Base-by-base conservation (phyloP, 2,888 invertebrate species). In the Linyphia triangularis region DNA sequence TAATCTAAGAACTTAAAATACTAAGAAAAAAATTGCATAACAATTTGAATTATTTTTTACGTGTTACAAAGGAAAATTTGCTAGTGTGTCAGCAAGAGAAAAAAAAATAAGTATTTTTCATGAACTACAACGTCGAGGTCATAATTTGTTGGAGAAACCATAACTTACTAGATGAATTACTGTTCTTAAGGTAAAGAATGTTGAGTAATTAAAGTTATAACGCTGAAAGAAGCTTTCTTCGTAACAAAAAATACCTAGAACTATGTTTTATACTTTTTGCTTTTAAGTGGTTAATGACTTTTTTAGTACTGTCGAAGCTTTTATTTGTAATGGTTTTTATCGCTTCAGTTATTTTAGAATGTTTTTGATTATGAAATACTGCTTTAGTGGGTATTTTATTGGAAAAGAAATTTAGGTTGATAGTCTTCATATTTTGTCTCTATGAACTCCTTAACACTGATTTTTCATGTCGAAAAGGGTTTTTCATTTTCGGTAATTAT, bases 191-290 rank as follows among this genome's bases (percentile, higher is more conserved):
- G 81, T 61, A 78, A 81, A 81, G 86, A 86, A 86, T 86, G 79
- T 73, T 86, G 79, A 86, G 72, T 86, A 86, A 86, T 86, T 79
- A 81, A 86, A 86, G 86, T 72, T 73, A 79, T 81, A 86, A 86
- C 67, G 40, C 75, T 33, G 59, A 24, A 67, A 67, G 84, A 85
- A 67, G 79, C 26, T 57, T 61, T 67, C 33, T 51, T 61, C 19
- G 28, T 24, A 65, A 59, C 67, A 77, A 83, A 75, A 85, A 72
- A 65, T 59, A 26, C 67, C 33, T 24, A 7, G n/a, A n/a, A n/a
- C 59, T 65, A 73, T 13, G 73, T 16, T 70, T 43, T 2, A 19
- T 30, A 26, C 22, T 63, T 75, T 67, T 69, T 84, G 33, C 24
- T 78, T 37, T 69, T 69, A 81, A 37, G n/a, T 16, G 61, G 61